Percentiles rank a stretch among this genome's conserved stretches.
These are phyloP conservation scores for Orthochromis indermauri DNA, from an alignment of 2,113 vertebrate species.

Conservation along the genomic window DNA sequence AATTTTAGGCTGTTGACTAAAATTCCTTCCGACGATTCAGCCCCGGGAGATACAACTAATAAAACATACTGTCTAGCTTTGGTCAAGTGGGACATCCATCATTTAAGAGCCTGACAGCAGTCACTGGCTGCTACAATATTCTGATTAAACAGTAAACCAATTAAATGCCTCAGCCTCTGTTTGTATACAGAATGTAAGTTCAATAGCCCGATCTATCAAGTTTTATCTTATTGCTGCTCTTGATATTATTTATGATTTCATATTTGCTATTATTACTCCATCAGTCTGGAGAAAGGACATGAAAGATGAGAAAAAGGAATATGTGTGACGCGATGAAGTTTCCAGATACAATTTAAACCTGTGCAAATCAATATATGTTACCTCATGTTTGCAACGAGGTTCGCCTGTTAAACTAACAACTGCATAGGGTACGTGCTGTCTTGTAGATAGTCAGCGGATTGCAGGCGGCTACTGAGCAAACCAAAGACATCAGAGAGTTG, in stretches of 20 bases:
- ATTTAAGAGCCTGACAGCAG: constrained; percentile 3
- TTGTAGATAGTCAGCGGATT: not conserved
- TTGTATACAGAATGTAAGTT: constrained; percentile 3
- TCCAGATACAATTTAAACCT: not conserved
- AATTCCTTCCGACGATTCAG: not conserved
- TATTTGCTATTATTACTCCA: not conserved
- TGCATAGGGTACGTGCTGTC: not conserved
- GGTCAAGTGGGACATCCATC: constrained; percentile 38
- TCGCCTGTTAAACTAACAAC: not conserved
- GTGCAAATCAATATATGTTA: not conserved
- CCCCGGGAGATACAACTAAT: constrained; percentile 14
- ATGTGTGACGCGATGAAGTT: not conserved
- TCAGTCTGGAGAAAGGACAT: not conserved
- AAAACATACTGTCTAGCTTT: constrained; percentile 21
- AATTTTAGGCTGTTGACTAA: not conserved
- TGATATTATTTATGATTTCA: not conserved
- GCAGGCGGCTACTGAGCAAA: not conserved
- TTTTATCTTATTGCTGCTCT: not conserved
- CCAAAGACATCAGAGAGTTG: not conserved
- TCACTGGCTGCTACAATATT: constrained; percentile 9
- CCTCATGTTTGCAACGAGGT: not conserved
- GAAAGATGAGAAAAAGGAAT: not conserved
- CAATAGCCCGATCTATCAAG: not conserved
- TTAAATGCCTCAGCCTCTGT: not conserved
- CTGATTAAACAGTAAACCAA: constrained; percentile 37